Evolutionary conservation across 2,113 vertebrate species (phyloP).

Genomic region (Nerophis lumbriciformis): DNA sequence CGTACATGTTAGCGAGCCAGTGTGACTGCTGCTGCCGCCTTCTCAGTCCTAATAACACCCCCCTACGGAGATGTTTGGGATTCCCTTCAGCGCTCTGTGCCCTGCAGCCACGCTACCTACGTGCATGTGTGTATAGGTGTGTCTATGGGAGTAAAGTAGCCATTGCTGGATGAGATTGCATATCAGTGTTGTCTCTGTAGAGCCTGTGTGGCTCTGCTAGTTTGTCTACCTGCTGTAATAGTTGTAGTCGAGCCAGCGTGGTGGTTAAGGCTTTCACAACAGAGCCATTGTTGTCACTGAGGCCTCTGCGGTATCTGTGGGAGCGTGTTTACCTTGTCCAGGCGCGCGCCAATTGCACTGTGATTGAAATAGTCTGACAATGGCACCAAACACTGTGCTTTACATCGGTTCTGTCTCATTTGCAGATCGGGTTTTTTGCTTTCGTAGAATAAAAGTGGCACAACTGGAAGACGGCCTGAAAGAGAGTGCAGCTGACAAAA

Average conservation of each 20-base stretch:
- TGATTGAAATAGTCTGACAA: conserved; percentile 49
- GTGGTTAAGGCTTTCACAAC: conserved; percentile 44
- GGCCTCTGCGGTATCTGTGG: conserved; percentile 40
- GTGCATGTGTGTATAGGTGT: neutral
- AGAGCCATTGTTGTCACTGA: conserved; percentile 47
- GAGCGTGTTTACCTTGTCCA: conserved; percentile 55
- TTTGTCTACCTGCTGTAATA: conserved; percentile 62
- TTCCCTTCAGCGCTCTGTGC: conserved; percentile 11
- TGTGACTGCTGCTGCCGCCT: conserved; percentile 20
- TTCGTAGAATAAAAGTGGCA: conserved; percentile 38
- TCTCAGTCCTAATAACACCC: conserved; percentile 24
- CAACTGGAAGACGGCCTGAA: conserved; percentile 18
- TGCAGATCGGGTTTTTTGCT: conserved; percentile 18
- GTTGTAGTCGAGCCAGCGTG: conserved; percentile 33
- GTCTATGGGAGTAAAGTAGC: conserved; percentile 40
- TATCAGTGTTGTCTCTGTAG: conserved; percentile 51
- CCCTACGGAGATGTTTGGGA: conserved; percentile 30
- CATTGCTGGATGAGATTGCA: conserved; percentile 47
- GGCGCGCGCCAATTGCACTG: conserved; percentile 39
- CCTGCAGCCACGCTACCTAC: conserved; percentile 25
- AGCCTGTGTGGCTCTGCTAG: conserved; percentile 36
- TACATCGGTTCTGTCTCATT: conserved; percentile 12
- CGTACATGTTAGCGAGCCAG: conserved; percentile 24
- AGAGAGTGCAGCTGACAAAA: conserved; percentile 37
- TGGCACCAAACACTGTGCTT: conserved; percentile 21